These are phyloP conservation scores for Drosophila cracens DNA, from an alignment of 2,888 invertebrate genomes.

Conservation along the genomic window DNA sequence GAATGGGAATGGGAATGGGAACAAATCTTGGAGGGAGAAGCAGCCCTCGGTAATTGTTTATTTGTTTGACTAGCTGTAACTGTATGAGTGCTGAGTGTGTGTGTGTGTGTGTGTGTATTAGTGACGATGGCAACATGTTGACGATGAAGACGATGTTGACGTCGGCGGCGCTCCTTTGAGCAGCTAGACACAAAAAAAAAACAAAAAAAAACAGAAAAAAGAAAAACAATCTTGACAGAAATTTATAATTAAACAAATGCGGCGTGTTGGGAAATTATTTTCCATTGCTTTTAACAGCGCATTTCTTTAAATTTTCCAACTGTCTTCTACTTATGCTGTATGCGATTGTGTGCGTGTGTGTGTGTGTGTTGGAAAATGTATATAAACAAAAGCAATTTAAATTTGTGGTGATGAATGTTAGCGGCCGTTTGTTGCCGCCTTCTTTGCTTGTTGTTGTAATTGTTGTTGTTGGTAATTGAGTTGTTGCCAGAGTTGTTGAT, in stretches of 20 bases:
- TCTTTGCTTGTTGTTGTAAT: constrained; percentile 17
- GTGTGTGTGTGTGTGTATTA: constrained; percentile 12
- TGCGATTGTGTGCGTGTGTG: constrained; percentile 11
- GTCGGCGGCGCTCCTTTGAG: constrained; percentile 77
- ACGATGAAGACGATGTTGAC: constrained; percentile 50
- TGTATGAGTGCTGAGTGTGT: constrained; percentile 1
- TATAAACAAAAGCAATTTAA: constrained; percentile 78
- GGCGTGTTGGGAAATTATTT: constrained; percentile 73
- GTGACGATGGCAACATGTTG: constrained; percentile 68
- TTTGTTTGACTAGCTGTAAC: constrained; percentile 66
- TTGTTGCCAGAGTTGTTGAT: constrained; percentile 66
- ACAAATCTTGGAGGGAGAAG: constrained; percentile 27
- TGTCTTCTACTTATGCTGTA: constrained; percentile 38
- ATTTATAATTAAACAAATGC: constrained; percentile 80
- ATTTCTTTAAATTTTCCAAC: constrained; percentile 75
- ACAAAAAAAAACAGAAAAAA: not conserved
- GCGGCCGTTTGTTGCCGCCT: constrained; percentile 61
- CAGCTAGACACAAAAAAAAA: constrained; percentile 26
- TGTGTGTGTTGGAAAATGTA: constrained; percentile 52
- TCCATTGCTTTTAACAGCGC: constrained; percentile 71
- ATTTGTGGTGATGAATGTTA: constrained; percentile 77
- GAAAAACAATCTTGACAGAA: constrained; percentile 73
- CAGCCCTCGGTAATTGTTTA: constrained; percentile 67
- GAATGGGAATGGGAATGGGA: constrained; percentile 19
- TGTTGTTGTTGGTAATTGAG: constrained; percentile 73